Evolutionary conservation across 2,888 invertebrate genomes (phyloP).

Genomic region (Hyalella azteca): DNA sequence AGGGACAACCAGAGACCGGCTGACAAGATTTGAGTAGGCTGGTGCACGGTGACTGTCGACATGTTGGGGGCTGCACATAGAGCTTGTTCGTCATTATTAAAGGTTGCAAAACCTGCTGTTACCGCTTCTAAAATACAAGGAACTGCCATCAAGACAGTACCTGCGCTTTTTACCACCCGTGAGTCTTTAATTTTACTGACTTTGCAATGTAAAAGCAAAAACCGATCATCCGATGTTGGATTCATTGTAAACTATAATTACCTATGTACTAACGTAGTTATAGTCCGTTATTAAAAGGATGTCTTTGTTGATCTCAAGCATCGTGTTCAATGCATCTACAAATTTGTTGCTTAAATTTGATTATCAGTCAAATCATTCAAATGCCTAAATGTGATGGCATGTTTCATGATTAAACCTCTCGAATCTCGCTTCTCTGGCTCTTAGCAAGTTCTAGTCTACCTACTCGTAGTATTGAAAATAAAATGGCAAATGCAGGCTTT

Average conservation of each 20-base stretch:
- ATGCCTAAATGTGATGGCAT: too few species aligned
- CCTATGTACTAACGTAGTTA: not conserved
- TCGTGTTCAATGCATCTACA: too few species aligned
- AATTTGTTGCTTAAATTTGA: too few species aligned
- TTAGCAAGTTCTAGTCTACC: too few species aligned
- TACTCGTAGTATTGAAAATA: too few species aligned
- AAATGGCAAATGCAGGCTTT: too few species aligned
- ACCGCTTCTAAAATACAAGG: conserved; percentile 41
- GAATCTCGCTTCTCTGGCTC: too few species aligned
- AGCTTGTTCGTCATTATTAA: conserved; percentile 55
- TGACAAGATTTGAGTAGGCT: conserved; percentile 21
- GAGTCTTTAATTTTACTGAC: conserved; percentile 26
- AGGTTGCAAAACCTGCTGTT: conserved; percentile 52
- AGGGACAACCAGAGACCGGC: not conserved
- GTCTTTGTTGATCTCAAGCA: too few species aligned
- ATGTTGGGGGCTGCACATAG: conserved; percentile 54
- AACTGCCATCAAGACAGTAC: conserved; percentile 43
- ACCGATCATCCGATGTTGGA: not conserved
- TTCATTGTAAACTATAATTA: not conserved
- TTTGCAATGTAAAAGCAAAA: not conserved
- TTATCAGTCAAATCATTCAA: too few species aligned
- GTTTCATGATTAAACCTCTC: too few species aligned
- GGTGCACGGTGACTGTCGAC: conserved; percentile 6
- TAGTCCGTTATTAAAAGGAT: not conserved
- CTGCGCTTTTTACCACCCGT: conserved; percentile 49